Conservation (phyloP, 2,888 invertebrate genomes). For the Cremastinae sp. region DNA sequence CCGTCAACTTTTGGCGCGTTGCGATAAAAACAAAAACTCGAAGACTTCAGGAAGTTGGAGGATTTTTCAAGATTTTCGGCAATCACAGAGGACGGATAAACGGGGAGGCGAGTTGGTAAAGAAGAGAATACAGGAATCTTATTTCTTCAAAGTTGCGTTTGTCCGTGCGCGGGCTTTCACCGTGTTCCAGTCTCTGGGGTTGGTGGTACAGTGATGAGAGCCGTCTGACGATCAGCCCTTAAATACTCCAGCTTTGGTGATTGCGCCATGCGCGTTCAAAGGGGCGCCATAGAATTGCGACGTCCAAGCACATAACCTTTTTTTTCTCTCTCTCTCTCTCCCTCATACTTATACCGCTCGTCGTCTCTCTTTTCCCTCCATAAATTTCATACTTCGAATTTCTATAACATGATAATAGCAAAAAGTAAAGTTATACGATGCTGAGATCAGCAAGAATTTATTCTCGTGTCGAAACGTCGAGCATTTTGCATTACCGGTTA, state of each 20-base stretch:
- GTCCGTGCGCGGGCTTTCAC: constrained; percentile 26
- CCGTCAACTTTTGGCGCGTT: too few relatives aligned
- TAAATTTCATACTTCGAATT: constrained; percentile 68
- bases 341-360: constrained; percentile 52
- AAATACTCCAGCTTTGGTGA: constrained; percentile 71
- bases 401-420: constrained; percentile 62
- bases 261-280: constrained; percentile 75
- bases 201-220: constrained; percentile 74
- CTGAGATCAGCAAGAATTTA: background rate
- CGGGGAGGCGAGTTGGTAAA: too few relatives aligned
- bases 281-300: constrained; percentile 66
- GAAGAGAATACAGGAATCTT: too few relatives aligned
- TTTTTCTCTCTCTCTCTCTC: constrained; percentile 12
- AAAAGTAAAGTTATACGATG: background rate
- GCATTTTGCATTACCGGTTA: background rate
- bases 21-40: too few relatives aligned
- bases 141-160: background rate
- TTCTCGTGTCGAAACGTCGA: background rate
- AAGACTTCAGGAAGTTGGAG: too few relatives aligned
- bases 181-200: constrained; percentile 66
- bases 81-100: too few relatives aligned
- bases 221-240: constrained; percentile 74
- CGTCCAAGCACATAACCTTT: constrained; percentile 53
- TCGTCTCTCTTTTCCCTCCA: background rate
- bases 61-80: too few relatives aligned